Evolutionary conservation across 2,113 vertebrate species (phyloP), one percentile per base, ranked within the genome.

Genomic region (Epinephelus lanceolatus): DNA sequence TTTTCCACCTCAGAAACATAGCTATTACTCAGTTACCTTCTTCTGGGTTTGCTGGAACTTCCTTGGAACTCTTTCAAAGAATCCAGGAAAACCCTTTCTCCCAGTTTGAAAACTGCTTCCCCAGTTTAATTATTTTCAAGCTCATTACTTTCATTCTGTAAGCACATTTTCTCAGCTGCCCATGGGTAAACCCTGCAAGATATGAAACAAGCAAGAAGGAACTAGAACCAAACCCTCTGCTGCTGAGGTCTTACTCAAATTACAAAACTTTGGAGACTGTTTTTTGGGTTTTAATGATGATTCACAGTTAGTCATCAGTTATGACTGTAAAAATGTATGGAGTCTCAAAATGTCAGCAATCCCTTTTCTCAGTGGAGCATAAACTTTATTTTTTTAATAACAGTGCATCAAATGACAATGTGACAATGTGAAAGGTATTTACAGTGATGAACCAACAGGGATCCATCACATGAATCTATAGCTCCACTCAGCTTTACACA

Each of bases 151-250:
- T 15, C 21, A 45, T 30, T 30, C 30, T 5, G 30, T 4, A 45
- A 65, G 21, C 9, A 0, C 19, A 15, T 8, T 6, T 17, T 23
- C 13, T 51, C 4, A 37, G 47, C 72, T 75, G 47, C 27, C 23
- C n/a, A 47, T 71, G 53, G n/a, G 15, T 23, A 62, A 62, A 62
- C 6, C 45, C 25, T 61, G 25, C 17, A 62, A 27, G 27, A 51
- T 74, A 15, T 74, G 57, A 74, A 74, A 74, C 57, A 23, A n/a
- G 17, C 23, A n/a, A 33, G 25, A 30, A 47, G 25, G 42, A 66
- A 45, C 21, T 45, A 23, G 10, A 21, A 21, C 30, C 8, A 45
- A 18, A 56, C 2, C 33, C 21, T 45, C 6, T 57, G 18, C 2
- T 49, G 71, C 25, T 51, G 12, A 9, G 15, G 17, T 3, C 19